Evolutionary conservation across 2,797 vertebrate species (phyloP), one percentile per base, ranked within the genome.

Genomic region (Rachycentron canadum): DNA sequence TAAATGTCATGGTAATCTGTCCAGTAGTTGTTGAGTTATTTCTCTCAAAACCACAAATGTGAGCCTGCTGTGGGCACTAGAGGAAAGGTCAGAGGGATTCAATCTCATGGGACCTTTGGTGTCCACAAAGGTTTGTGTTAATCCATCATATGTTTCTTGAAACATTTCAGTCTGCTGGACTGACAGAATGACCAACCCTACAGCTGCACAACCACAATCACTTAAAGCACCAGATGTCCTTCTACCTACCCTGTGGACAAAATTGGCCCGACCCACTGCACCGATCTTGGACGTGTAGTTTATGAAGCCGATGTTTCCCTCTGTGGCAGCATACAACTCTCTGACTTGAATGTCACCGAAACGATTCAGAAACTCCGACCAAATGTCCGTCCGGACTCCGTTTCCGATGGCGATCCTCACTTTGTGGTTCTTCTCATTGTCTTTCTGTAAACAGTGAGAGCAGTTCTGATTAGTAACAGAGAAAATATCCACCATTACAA

Each of bases 221-320:
- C n/a, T 55, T 13, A 68, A 49, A 52, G 26, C 17, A 62, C 5
- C 0, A 0, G 2, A 43, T 0, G 5, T 55, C 53, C 32, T 19
- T 49, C n/a, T 11, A 41, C 87, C 82, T 89, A 97, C 97, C 92
- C 7, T 94, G 49, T 95, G 95, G 2, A 97, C 79, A 21, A 76
- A 77, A 65, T 95, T 97, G 19, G 90, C 32, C 63, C 96, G 93
- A 23, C 97, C 97, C 0, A 97, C 86, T 1, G 94, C 95, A 0
- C 97, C 97, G 0, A 96, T 87, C 90, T 96, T 98, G 63, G 94
- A 94, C 0, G 95, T 95, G 83, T 97, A 97, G 69, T 98, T 98
- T 59, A 96, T 14, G 89, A 98, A 97, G 58, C 94, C 95, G 8
- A 97, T 86, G 84, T 98, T 98, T 79, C 96, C 96, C 88, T 99